Base-by-base conservation (phyloP, 1,140 invertebrate species). In the Euwallacea similis region DNA sequence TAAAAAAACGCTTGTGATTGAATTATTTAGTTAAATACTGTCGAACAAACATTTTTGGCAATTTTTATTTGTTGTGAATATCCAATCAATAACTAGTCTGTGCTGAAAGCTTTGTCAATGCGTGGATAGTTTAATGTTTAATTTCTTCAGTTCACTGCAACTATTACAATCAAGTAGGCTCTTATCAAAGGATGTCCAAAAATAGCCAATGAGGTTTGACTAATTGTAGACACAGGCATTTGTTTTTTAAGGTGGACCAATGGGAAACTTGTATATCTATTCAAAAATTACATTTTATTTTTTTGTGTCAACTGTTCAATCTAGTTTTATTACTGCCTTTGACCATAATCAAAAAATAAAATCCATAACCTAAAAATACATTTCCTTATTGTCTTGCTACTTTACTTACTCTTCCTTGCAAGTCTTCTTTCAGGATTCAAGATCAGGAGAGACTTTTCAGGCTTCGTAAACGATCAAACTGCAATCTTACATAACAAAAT, bases 31-130 rank as follows among this genome's bases (percentile, higher is more conserved):
- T 53, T 61, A 69, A 50, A 54, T 33, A 59, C 42, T 70, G 68
- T 70, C 46, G 68, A 70, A 70, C 63, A 70, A 70, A 47, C 68
- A 64, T 33, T 53, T 70, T 60, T 50, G 44, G 46, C n/a, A 63
- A 63, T 15, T 16, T 61, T 10, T 9, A n/a, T 43, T 68, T 42
- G 42, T 55, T 55, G 16, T 55, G 21, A 10, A 50, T 63, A 63
- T 55, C 55, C 44, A n/a, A 63, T 62, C 55, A 47, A 58, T 63
- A 56, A 63, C 11, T 61, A 2, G 11, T 42, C 15, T 61, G 21
- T 15, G 3, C 54, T 15, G 16, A 56, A 21, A 56, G 9, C 9
- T 50, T 56, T 56, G 54, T 9, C 2, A 56, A 15, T 56, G 10
- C 16, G n/a, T 56, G 9, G n/a, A 9, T 3, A 33, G 21, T 33